Evolutionary conservation across 2,888 invertebrate genomes (phyloP).

Genomic region (Seira ritae): DNA sequence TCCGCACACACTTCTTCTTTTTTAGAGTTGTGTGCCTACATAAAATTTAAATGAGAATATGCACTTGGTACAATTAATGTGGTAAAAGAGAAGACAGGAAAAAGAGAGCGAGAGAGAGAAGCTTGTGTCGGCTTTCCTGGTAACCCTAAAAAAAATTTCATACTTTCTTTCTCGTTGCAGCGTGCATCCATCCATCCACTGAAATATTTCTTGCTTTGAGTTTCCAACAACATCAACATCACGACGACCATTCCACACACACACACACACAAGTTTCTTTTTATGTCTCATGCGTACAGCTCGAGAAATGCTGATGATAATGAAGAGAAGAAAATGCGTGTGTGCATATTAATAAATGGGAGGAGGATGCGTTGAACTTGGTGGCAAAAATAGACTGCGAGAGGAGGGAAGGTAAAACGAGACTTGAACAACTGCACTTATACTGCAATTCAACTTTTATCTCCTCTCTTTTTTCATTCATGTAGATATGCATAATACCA

Average conservation of each 20-base stretch:
- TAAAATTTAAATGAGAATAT: slow-evolving; percentile 14
- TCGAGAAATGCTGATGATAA: slow-evolving; percentile 1
- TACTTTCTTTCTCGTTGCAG: neutral
- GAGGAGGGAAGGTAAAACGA: neutral
- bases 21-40: neutral
- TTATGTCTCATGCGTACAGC: neutral
- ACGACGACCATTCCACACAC: neutral
- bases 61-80: slow-evolving; percentile 6
- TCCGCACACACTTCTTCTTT: neutral
- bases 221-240: neutral
- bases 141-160: slow-evolving; percentile 3
- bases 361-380: slow-evolving; percentile 9
- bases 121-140: slow-evolving; percentile 4
- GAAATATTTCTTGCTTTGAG: slow-evolving; percentile 2
- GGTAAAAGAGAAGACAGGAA: neutral
- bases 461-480: neutral
- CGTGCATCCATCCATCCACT: slow-evolving; percentile 1
- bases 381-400: slow-evolving; percentile 5
- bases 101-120: neutral
- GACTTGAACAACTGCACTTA: neutral
- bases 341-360: slow-evolving; percentile 16
- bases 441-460: slow-evolving; percentile 6
- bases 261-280: neutral
- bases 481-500: too few relatives aligned
- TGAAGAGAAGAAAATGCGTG: slow-evolving; percentile 16